Base-by-base conservation (phyloP, 2,888 invertebrate genomes). In the Falcaria lacertinaria region DNA sequence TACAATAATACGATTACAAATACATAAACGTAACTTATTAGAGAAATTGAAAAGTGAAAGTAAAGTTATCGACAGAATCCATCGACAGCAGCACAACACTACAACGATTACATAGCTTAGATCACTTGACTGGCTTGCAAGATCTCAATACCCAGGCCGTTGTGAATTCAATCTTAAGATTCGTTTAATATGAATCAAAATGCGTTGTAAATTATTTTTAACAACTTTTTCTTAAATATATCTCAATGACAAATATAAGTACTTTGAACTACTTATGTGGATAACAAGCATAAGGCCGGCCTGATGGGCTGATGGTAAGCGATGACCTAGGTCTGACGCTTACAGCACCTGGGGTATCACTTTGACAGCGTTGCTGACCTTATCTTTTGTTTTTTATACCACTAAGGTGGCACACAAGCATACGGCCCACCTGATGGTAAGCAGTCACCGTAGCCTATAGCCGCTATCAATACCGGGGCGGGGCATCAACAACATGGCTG, bases 91-190 rank as follows among this genome's bases (percentile, higher is more conserved):
- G 7, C 54, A 37, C 77, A 62, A 52, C 74, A 62, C 76, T 77
- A 72, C 8, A 49, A 39, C 48, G 62, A 73, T 78, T 76, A 71
- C 67, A 42, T 49, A 54, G 59, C 63, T 72, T 65, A 73, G 64
- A 64, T 67, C 68, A 70, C 65, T 62, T 60, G 57, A 15, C 13
- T 22, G 22, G 17, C 25, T 11, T 15, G 22, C 15, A 15, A 25
- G 22, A 15, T 37, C 37, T 52, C 48, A 22, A 14, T 41, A 33
- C 34, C 35, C 44, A 49, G 42, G 15, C 25, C 11, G 11, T 1
- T 28, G 28, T 6, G 52, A 48, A 44, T 33, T n/a, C 17, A 36
- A 39, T 50, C 50, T 33, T 58, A 52, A 34, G 0, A 1, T 1
- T 8, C 34, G 16, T 0, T 5, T 1, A 14, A 39, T 49, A 48